Conservation (phyloP, 2,888 invertebrate species). For the Gymnocheta viridis region DNA sequence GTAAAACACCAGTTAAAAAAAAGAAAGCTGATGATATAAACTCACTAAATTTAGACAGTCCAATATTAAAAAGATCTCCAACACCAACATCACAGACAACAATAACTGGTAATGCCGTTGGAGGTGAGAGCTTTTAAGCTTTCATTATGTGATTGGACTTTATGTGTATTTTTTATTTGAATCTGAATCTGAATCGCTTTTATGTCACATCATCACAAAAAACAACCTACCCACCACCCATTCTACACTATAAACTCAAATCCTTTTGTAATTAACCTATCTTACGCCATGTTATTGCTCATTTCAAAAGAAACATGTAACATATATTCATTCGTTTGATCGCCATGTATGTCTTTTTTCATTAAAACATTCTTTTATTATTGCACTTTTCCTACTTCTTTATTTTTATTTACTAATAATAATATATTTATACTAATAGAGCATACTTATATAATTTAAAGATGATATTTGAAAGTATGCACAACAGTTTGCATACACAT, state of each 20-base stretch:
- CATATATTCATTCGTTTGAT: conserved; percentile 31
- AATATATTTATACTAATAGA: not conserved
- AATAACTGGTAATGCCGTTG: conserved; percentile 60
- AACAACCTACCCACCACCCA: conserved; percentile 57
- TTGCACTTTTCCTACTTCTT: not conserved
- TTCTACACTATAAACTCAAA: conserved; percentile 54
- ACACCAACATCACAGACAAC: conserved; percentile 42
- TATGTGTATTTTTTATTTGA: conserved; percentile 60
- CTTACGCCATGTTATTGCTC: conserved; percentile 49
- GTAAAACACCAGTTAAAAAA: conserved; percentile 78
- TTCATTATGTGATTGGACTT: conserved; percentile 65
- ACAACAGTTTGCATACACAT: no score
- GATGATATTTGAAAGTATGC: not conserved
- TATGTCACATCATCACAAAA: conserved; percentile 55
- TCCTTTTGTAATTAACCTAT: conserved; percentile 59
- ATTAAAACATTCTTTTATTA: conserved; percentile 19
- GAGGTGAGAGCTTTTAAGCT: conserved; percentile 68
- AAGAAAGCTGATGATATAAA: conserved; percentile 72
- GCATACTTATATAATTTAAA: not conserved
- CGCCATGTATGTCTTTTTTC: conserved; percentile 52
- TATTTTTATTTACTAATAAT: not conserved
- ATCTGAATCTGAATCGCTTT: conserved; percentile 59
- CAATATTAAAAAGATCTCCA: conserved; percentile 37
- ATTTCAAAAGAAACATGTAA: conserved; percentile 10
- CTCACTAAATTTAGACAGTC: conserved; percentile 54